Evolutionary conservation across 2,113 vertebrate species (phyloP), one percentile per base, ranked within the genome.

Genomic region (Balaeniceps rex): DNA sequence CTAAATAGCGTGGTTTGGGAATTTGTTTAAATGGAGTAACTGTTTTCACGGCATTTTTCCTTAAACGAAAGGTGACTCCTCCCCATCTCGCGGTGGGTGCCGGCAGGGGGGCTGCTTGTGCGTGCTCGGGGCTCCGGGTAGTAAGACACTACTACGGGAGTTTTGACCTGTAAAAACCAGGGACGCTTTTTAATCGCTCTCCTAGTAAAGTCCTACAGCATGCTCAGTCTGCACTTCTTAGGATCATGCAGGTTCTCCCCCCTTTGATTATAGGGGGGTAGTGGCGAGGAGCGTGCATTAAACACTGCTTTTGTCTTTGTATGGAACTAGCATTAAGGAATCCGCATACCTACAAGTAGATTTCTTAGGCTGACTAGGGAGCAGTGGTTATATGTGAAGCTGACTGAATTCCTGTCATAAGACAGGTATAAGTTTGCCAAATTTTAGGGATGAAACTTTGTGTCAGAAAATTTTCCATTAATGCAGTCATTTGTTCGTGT

Each of bases 241-340:
- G 34, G 61, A 25, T 6, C 44, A 0, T 6, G 52, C 0, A 7
- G 7, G 1, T 28, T 60, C 42, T 49, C 31, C 7, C 42, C 38
- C 11, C 25, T 0, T 7, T 7, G 10, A 2, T 49, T 9, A 1
- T 2, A 4, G 33, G 5, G 3, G 17, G 19, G 52, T 5, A 2
- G 19, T 2, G 14, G 3, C 19, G 28, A 40, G 42, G n/a, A n/a
- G 24, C 1, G 2, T 16, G 24, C 7, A 0, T 34, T 23, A 8
- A 58, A 47, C 24, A 2, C 6, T 9, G 16, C 12, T 47, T 76
- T 49, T 57, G 55, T 17, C 65, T 28, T 46, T 28, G 42, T 4
- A 0, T 7, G 16, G 51, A 42, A 6, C 33, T 4, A 2, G 19
- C 6, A 2, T 14, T n/a, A 16, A 49, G 70, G 44, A 25, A 19